Conservation (phyloP, 2,113 vertebrate species). For the Argyrosomus japonicus region DNA sequence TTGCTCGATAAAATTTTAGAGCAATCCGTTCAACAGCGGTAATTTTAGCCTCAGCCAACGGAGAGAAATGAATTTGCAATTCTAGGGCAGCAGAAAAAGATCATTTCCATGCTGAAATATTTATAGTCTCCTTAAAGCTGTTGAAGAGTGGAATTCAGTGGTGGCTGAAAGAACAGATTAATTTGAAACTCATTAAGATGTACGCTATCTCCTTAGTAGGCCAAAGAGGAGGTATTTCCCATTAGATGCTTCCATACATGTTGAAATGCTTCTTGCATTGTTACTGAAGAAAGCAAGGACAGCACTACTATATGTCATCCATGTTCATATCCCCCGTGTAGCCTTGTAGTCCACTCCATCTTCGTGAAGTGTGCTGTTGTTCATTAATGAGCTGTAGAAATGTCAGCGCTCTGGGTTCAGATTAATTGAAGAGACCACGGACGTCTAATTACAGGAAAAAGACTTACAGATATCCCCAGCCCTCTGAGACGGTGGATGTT, state of each 20-base stretch:
- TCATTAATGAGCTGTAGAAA: conserved; percentile 75
- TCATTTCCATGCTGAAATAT: conserved; percentile 74
- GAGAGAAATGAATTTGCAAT: conserved; percentile 61
- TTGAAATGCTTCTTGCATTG: conserved; percentile 37
- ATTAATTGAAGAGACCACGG: conserved; percentile 74
- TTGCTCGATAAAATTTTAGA: conserved; percentile 40
- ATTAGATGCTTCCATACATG: conserved; percentile 32
- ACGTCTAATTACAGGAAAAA: conserved; percentile 78
- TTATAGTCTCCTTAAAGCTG: conserved; percentile 67
- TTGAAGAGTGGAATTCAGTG: conserved; percentile 55
- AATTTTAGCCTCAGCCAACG: conserved; percentile 48
- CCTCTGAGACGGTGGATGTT: conserved; percentile 55
- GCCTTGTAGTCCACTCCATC: conserved; percentile 53
- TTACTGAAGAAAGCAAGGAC: conserved; percentile 27
- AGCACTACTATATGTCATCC: conserved; percentile 13
- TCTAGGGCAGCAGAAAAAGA: conserved; percentile 47
- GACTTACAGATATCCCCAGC: conserved; percentile 69
- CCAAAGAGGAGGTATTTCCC: conserved; percentile 23
- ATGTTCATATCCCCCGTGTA: conserved; percentile 29
- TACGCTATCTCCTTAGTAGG: conserved; percentile 28
- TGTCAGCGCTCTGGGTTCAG: conserved; percentile 70
- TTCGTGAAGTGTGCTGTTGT: conserved; percentile 46
- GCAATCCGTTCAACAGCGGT: conserved; percentile 22
- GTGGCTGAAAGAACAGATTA: conserved; percentile 53
- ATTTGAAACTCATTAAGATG: conserved; percentile 71